Evolutionary conservation across 2,888 invertebrate species (phyloP).

Genomic region (Catocala nupta): DNA sequence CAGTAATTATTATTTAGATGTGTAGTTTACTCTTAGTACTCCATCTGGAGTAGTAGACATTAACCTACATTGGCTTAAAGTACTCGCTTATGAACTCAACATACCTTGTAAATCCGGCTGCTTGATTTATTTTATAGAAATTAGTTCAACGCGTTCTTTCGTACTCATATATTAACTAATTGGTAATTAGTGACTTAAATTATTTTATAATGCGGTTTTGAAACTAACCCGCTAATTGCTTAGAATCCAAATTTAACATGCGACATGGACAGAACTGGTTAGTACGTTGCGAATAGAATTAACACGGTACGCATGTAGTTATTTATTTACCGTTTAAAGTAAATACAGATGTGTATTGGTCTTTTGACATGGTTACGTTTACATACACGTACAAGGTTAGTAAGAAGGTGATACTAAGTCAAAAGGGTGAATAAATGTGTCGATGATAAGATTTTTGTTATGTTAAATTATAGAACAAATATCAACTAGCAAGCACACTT

Average conservation of each 20-base stretch:
- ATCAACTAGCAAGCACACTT: no score
- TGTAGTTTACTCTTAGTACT: slow-evolving; percentile 29
- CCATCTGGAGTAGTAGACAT: slow-evolving; percentile 53
- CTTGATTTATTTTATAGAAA: slow-evolving; percentile 10
- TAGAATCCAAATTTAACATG: slow-evolving; percentile 18
- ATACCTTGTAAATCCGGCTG: slow-evolving; percentile 46
- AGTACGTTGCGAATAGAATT: background rate
- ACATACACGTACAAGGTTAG: slow-evolving; percentile 3
- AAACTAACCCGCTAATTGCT: slow-evolving; percentile 25
- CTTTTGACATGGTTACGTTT: slow-evolving; percentile 19
- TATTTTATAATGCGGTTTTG: slow-evolving; percentile 18
- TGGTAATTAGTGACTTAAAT: slow-evolving; percentile 14
- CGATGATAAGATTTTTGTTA: no score
- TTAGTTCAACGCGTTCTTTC: slow-evolving; percentile 32
- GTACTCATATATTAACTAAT: slow-evolving; percentile 35
- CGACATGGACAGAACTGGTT: slow-evolving; percentile 1
- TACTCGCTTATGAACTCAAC: slow-evolving; percentile 39
- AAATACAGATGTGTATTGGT: background rate
- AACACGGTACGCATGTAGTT: background rate
- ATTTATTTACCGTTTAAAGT: background rate
- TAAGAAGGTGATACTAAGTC: no score
- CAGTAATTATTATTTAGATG: slow-evolving; percentile 19
- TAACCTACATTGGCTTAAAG: slow-evolving; percentile 62
- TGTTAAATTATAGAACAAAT: no score
- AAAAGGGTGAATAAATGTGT: no score